These are phyloP conservation scores for Lordiphosa collinella DNA, from an alignment of 1,140 invertebrate species.

Conservation along the genomic window DNA sequence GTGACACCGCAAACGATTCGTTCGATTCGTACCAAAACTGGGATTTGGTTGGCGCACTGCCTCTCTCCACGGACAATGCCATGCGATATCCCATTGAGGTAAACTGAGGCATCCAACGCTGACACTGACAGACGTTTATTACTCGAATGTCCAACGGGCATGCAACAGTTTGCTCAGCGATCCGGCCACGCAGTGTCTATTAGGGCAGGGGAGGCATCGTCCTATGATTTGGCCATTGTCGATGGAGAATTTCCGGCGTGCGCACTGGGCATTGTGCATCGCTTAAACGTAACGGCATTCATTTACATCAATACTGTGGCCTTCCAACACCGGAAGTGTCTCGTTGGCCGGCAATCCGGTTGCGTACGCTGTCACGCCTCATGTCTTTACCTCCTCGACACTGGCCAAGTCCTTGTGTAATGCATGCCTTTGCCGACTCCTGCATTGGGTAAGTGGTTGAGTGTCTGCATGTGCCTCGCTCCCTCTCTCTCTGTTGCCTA, in stretches of 20 bases:
- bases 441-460: conserved; percentile 23
- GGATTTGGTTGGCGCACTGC: conserved; percentile 83
- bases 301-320: conserved; percentile 86
- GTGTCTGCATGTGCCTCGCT: not conserved
- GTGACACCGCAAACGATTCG: conserved; percentile 82
- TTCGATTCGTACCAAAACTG: conserved; percentile 86
- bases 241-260: conserved; percentile 89
- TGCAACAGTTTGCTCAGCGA: conserved; percentile 65
- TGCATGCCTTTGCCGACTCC: conserved; percentile 71
- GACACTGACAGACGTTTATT: conserved; percentile 29
- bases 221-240: conserved; percentile 84
- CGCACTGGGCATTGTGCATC: conserved; percentile 84
- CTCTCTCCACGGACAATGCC: too few relatives aligned
- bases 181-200: conserved; percentile 22
- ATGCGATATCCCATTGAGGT: conserved; percentile 84
- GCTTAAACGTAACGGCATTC: conserved; percentile 87
- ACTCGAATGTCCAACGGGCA: conserved; percentile 38
- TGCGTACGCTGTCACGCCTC: conserved; percentile 86
- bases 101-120: conserved; percentile 46
- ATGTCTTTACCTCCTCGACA: conserved; percentile 83
- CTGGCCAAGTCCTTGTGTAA: conserved; percentile 84
- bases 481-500: conserved; percentile 1
- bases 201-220: conserved; percentile 9
- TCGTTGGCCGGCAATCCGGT: conserved; percentile 85
- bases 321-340: conserved; percentile 85